Evolutionary conservation across 1,140 invertebrate species (phyloP), one percentile per base, ranked within the genome.

Genomic region (Choristoneura fumiferana): DNA sequence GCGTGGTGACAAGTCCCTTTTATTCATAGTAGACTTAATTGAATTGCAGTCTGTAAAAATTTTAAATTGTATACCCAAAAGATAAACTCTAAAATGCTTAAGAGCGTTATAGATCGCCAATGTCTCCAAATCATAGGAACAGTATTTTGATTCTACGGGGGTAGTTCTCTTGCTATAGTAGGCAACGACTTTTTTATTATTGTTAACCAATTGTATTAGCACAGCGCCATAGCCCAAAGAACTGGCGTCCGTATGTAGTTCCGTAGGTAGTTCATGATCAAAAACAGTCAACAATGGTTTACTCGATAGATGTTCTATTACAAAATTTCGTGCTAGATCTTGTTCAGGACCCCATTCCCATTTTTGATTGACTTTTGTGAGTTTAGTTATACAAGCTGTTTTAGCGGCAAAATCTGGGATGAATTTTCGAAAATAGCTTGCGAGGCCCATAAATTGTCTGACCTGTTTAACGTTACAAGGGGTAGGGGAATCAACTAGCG

Each of bases 141-240:
- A 53, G 39, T 73, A 82, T 45, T 63, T 76, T 17, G 65, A 75
- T 76, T 87, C 63, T 78, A 77, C 0, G 69, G 80, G 33, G 81
- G 55, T 8, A 87, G 63, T 14, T 37, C 62, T 17, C 75, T 91
- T 90, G 76, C 66, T 81, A 76, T 65, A 73, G 60, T 65, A 69
- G 64, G 84, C 73, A 67, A 79, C 63, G 65, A 74, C 76, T 90
- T 79, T 92, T 70, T 91, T 78, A 63, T 71, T 69, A 63, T 81
- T 71, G 54, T 77, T 66, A 9, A 71, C 63, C 55, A 64, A 69
- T 62, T 85, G 80, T 9, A 76, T 15, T 10, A 81, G 14, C 0
- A 78, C 38, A 4, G 71, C 75, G 4, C 68, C 67, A 54, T 63
- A 76, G 14, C 64, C 62, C 14, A 54, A 8, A 6, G 59, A 45